Base-by-base conservation (phyloP, 1,140 invertebrate genomes). In the Drosophila paulistorum region DNA sequence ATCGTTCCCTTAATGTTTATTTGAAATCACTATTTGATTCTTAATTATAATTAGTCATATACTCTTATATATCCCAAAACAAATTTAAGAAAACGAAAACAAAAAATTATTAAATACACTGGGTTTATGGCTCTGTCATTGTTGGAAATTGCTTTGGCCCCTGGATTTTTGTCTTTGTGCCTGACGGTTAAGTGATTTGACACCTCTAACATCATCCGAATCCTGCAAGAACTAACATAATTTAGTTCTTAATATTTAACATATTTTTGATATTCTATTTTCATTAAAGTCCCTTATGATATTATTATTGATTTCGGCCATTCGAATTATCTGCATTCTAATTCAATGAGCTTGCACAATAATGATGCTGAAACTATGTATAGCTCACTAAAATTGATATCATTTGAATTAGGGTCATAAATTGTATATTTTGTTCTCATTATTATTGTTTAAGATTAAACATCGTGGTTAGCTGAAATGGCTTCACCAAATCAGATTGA, bases 161-260 rank as follows among this genome's bases (percentile, higher is more conserved):
- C 65, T 51, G 74, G 64, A 60, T 71, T 54, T 73, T 78, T 67
- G 68, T 68, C 68, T 75, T 89, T 81, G 80, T 89, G 66, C 68
- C 37, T 73, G 62, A 66, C 80, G 77, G 81, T 86, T 86, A 87
- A 86, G 83, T 86, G 82, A 86, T 87, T 86, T 82, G 83, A 87
- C 82, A 76, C 82, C 83, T 67, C 65, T 26, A 26, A 17, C 17
- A 17, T 17, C 17, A 17, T 1, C 17, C 0, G 0, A 17, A 17
- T 1, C 17, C 17, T 30, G 26, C 7, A 10, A 37, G 35, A 2
- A 7, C 35, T 9, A 2, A 37, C 7, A 37, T 2, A 37, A 1
- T 37, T 37, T 9, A 10, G 7, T 10, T 9, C 10, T 9, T 37
- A 9, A 10, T 10, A 10, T 30, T 30, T 30, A 30, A 30, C 26